Evolutionary conservation across 2,113 vertebrate species (phyloP).

Genomic region (Ptychochromis oligacanthus): DNA sequence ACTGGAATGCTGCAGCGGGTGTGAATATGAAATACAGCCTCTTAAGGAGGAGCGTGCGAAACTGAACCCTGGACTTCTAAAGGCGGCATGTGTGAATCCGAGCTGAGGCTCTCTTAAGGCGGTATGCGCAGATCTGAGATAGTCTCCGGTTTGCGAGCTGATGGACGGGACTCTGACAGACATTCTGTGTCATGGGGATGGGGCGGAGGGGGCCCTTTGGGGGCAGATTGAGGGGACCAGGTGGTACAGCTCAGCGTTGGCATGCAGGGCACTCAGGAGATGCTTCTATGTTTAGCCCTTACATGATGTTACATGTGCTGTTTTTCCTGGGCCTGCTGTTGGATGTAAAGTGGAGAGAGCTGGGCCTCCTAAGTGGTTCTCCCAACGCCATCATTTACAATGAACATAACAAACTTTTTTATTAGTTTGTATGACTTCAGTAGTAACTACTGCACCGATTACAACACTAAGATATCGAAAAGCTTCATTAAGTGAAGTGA

Average conservation of each 20-base stretch:
- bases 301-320: slow-evolving; percentile 80
- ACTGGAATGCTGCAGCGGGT: slow-evolving; percentile 48
- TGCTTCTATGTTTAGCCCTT: slow-evolving; percentile 78
- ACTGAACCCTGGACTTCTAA: slow-evolving; percentile 47
- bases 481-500: background rate
- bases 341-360: slow-evolving; percentile 22
- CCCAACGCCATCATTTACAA: background rate
- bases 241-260: slow-evolving; percentile 67
- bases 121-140: slow-evolving; percentile 47
- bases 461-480: background rate
- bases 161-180: slow-evolving; percentile 75
- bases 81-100: slow-evolving; percentile 44
- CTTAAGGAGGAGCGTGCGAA: slow-evolving; percentile 36
- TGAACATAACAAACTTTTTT: background rate
- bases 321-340: slow-evolving; percentile 64
- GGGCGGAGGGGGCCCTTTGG: slow-evolving; percentile 5
- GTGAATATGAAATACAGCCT: slow-evolving; percentile 64
- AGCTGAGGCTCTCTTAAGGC: slow-evolving; percentile 44
- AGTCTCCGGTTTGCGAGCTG: slow-evolving; percentile 54
- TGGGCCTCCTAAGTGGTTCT: slow-evolving; percentile 19
- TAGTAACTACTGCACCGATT: background rate
- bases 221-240: slow-evolving; percentile 77
- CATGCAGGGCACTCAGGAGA: slow-evolving; percentile 70
- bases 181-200: slow-evolving; percentile 39
- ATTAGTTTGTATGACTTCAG: background rate